These are phyloP conservation scores for Allolobophora icterica DNA, from an alignment of 2,888 invertebrate species.

Conservation along the genomic window DNA sequence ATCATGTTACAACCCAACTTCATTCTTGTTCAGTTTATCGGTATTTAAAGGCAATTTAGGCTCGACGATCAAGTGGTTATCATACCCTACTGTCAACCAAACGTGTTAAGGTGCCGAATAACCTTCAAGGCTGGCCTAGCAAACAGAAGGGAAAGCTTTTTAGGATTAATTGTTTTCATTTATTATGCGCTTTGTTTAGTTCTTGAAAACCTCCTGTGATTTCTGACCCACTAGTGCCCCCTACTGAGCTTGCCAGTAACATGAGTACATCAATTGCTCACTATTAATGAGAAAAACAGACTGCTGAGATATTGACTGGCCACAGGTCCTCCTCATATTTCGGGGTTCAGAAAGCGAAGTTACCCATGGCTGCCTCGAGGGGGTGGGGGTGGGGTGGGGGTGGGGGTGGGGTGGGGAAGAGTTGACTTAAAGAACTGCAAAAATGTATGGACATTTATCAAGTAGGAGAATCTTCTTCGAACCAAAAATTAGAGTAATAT, in stretches of 20 bases:
- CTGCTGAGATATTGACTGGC: not conserved
- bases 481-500: not conserved
- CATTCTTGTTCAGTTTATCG: not conserved
- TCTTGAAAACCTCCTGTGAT: not conserved
- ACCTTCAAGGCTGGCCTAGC: not conserved
- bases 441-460: not conserved
- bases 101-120: no score
- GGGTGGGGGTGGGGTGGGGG: no score
- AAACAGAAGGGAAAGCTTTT: not conserved
- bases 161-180: not conserved
- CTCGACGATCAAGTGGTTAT: not conserved
- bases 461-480: not conserved
- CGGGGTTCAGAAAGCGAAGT: not conserved
- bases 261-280: not conserved
- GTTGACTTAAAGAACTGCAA: not conserved
- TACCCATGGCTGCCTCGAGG: not conserved
- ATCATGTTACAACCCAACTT: not conserved
- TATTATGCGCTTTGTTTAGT: not conserved
- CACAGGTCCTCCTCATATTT: no score
- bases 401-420: no score
- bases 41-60: not conserved
- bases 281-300: not conserved
- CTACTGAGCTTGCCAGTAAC: no score
- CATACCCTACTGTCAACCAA: not conserved
- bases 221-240: not conserved